A percentile compares a stretch with the other conserved stretches of the same genome.
These are phyloP conservation scores for Papilio protenor DNA, from an alignment of 2,888 invertebrate genomes.

Conservation along the genomic window DNA sequence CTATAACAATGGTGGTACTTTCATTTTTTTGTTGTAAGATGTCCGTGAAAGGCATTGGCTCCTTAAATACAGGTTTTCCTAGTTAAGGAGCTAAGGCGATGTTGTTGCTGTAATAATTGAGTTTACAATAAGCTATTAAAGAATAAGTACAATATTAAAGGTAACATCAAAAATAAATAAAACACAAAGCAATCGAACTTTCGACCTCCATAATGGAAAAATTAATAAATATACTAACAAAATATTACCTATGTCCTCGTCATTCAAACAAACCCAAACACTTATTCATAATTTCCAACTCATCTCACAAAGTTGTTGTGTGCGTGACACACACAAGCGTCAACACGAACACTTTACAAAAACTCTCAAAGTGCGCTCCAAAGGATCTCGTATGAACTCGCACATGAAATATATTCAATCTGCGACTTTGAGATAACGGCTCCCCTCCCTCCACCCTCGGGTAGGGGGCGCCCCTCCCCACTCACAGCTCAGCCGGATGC, in stretches of 20 bases:
- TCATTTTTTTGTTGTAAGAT: too few relatives aligned
- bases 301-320: background rate
- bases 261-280: background rate
- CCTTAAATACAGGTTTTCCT: too few relatives aligned
- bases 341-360: constrained; percentile 42
- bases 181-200: too few relatives aligned
- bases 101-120: too few relatives aligned
- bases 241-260: background rate
- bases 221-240: too few relatives aligned
- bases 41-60: too few relatives aligned
- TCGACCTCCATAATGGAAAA: too few relatives aligned
- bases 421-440: constrained; percentile 86
- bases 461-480: constrained; percentile 12
- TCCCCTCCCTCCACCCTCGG: constrained; percentile 53
- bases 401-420: constrained; percentile 90
- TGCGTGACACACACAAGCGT: constrained; percentile 17
- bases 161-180: too few relatives aligned
- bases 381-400: constrained; percentile 65
- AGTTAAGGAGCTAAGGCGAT: too few relatives aligned
- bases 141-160: too few relatives aligned
- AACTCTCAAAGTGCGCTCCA: constrained; percentile 45
- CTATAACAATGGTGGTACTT: too few relatives aligned
- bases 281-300: constrained; percentile 7
- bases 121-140: too few relatives aligned
- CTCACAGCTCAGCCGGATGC: constrained; percentile 63